phyloP scores from a whole-genome alignment of 2,113 vertebrate genomes.

The Thomomys bottae region DNA sequence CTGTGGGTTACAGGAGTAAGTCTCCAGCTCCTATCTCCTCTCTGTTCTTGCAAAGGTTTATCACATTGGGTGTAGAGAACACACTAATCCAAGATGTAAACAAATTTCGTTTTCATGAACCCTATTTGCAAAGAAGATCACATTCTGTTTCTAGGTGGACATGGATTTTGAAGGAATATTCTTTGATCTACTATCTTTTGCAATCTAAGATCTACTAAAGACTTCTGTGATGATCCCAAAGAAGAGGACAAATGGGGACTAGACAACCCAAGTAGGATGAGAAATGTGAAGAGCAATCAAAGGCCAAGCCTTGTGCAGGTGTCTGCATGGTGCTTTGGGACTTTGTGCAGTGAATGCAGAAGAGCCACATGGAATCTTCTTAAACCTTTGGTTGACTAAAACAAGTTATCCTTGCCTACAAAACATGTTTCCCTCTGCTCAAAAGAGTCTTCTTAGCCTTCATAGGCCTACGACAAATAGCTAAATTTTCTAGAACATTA shows the following conservation, averaged over 20 bases:
- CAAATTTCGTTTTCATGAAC: background rate
- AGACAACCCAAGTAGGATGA: background rate
- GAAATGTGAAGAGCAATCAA: background rate
- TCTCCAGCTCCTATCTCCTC: too few species aligned
- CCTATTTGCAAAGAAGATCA: background rate
- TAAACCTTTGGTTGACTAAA: background rate
- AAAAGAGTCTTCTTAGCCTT: background rate
- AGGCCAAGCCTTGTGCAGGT: background rate
- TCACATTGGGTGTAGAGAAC: fast-evolving
- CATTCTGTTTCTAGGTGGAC: background rate
- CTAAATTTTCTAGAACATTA: slow-evolving; percentile 25
- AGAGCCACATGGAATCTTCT: background rate
- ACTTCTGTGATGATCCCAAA: background rate
- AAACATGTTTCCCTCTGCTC: background rate
- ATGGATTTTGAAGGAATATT: too few species aligned
- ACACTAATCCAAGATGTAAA: background rate
- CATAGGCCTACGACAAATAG: background rate
- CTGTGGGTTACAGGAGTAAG: too few species aligned
- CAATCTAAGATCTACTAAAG: background rate
- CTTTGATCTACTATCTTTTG: background rate
- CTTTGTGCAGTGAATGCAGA: too few species aligned
- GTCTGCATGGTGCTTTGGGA: background rate
- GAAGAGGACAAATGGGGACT: background rate
- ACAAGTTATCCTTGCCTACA: background rate
- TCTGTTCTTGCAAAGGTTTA: too few species aligned